phyloP scores from a whole-genome alignment of 2,797 vertebrate genomes.

The Xyrichtys novacula region DNA sequence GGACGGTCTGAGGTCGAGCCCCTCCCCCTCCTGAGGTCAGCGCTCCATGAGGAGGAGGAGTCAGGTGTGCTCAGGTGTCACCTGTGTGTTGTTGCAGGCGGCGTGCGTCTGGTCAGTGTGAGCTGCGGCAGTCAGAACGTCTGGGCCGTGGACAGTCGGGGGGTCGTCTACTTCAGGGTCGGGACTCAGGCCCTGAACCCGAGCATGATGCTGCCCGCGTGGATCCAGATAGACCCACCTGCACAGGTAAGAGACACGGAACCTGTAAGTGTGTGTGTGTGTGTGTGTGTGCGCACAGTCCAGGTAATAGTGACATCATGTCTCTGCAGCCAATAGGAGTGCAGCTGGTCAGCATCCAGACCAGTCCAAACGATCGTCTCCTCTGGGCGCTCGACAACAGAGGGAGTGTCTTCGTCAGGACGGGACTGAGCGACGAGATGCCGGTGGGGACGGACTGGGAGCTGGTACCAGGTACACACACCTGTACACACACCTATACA shows the following conservation, averaged over 20 bases:
- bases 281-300: not conserved
- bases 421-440: conserved; percentile 95
- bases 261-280: not conserved
- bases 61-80: not conserved
- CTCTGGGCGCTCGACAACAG: conserved; percentile 95
- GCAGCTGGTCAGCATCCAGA: conserved; percentile 89
- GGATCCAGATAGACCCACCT: conserved; percentile 97
- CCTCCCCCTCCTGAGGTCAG: no score
- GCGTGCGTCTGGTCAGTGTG: conserved; percentile 88
- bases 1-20: not conserved
- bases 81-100: conserved; percentile 79
- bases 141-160: conserved; percentile 93
- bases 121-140: conserved; percentile 96
- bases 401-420: conserved; percentile 90
- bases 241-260: conserved; percentile 84
- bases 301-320: conserved; percentile 30
- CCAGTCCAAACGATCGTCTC: conserved; percentile 92
- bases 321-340: conserved; percentile 90
- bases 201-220: conserved; percentile 97
- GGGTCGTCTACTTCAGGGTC: conserved; percentile 94
- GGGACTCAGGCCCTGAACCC: conserved; percentile 97
- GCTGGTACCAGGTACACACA: conserved; percentile 94
- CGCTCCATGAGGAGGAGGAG: no score
- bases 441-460: conserved; percentile 96
- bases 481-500: no score